phyloP scores from a whole-genome alignment of 2,797 vertebrate genomes.

The Octomys mimax region DNA sequence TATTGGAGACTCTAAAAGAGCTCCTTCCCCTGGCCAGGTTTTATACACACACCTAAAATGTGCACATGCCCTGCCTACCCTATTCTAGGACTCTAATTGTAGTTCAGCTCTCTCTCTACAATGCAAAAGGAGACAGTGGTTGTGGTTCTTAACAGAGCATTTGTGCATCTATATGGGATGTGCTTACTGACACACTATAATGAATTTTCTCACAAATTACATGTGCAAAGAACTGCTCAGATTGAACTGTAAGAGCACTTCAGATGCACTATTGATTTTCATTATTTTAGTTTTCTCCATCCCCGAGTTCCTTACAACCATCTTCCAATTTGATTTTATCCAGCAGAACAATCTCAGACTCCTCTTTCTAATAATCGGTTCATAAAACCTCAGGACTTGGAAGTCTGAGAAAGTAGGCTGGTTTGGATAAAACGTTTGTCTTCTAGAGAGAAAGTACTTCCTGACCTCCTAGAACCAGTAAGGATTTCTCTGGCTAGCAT shows the following conservation, averaged over 20 bases:
- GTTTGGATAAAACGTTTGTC: slow-evolving; percentile 3
- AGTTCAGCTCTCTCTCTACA: neutral
- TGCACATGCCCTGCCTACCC: neutral
- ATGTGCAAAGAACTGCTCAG: slow-evolving; percentile 57
- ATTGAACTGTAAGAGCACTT: slow-evolving; percentile 55
- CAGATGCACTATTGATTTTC: slow-evolving; percentile 71
- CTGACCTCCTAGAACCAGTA: neutral
- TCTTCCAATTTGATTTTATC: slow-evolving; percentile 60
- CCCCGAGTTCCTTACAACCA: slow-evolving; percentile 52
- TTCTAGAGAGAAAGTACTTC: neutral
- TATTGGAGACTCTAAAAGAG: neutral
- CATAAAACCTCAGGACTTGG: slow-evolving; percentile 25
- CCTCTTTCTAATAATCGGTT: slow-evolving; percentile 51
- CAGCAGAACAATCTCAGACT: slow-evolving; percentile 5
- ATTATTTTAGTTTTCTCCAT: slow-evolving; percentile 53
- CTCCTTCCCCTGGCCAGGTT: neutral
- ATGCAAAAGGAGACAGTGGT: fast-evolving
- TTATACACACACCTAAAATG: slow-evolving; percentile 39
- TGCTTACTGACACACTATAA: neutral
- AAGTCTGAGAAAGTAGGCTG: neutral
- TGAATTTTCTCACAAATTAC: slow-evolving; percentile 55
- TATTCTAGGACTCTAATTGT: neutral
- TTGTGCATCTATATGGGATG: neutral
- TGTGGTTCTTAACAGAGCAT: slow-evolving; percentile 35
- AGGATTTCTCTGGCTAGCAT: neutral